These are phyloP conservation scores for Dorcus hopei DNA, from an alignment of 2,888 invertebrate genomes.

Conservation along the genomic window DNA sequence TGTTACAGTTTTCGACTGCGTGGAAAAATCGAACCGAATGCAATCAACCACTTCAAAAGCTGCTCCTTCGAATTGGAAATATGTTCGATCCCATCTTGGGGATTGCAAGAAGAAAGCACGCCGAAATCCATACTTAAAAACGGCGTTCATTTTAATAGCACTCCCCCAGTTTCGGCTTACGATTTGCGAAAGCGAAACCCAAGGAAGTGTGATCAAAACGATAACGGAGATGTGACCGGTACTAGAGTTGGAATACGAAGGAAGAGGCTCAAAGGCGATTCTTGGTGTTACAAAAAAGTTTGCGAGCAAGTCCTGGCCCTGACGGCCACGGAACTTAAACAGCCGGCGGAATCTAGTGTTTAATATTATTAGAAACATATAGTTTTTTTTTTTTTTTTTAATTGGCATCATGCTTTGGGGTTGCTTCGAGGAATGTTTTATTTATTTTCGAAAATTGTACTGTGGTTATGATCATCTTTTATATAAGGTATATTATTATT, in stretches of 20 bases:
- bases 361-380: neutral
- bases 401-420: too few relatives aligned
- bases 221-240: conserved; percentile 1
- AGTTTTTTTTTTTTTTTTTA: neutral
- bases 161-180: neutral
- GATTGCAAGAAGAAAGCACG: conserved; percentile 24
- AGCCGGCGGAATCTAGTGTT: conserved; percentile 19
- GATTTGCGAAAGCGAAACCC: neutral
- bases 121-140: conserved; percentile 37
- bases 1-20: conserved; percentile 60
- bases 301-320: conserved; percentile 69
- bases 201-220: neutral
- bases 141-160: conserved; percentile 8
- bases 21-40: conserved; percentile 58
- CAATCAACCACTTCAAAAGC: conserved; percentile 36
- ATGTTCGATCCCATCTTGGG: conserved; percentile 52
- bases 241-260: conserved; percentile 63
- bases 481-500: neutral
- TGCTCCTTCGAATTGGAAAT: conserved; percentile 73
- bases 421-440: too few relatives aligned
- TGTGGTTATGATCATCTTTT: too few relatives aligned
- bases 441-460: too few relatives aligned
- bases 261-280: conserved; percentile 72
- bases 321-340: conserved; percentile 32
- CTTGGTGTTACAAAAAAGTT: conserved; percentile 76